phyloP scores from a whole-genome alignment of 2,888 invertebrate genomes.

The Doris montereyensis region DNA sequence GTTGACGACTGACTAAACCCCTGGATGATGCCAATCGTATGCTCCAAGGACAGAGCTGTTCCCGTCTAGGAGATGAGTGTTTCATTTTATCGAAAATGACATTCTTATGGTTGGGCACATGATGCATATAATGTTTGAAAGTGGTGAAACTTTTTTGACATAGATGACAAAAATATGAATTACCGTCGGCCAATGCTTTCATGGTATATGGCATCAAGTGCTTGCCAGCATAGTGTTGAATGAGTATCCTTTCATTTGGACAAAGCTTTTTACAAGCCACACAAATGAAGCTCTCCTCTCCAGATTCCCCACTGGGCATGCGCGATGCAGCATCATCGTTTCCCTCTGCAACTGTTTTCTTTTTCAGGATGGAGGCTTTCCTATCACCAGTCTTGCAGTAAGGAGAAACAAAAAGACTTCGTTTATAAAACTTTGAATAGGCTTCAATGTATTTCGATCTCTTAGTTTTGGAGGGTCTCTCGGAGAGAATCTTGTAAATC shows the following conservation, averaged over 20 bases:
- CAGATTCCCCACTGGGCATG: constrained; percentile 19
- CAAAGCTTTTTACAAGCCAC: constrained; percentile 30
- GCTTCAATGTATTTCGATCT: constrained; percentile 31
- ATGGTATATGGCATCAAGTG: constrained; percentile 44
- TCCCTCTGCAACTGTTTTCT: neutral
- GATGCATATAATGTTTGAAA: constrained; percentile 46
- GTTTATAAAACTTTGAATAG: constrained; percentile 32
- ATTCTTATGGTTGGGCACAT: constrained; percentile 45
- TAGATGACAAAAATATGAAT: constrained; percentile 44
- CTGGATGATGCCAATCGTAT: constrained; percentile 34
- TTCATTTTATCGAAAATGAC: constrained; percentile 44
- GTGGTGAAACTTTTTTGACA: constrained; percentile 45
- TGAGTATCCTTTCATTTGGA: constrained; percentile 33
- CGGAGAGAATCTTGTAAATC: neutral
- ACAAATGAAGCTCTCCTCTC: constrained; percentile 33
- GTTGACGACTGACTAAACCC: constrained; percentile 6
- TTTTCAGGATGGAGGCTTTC: neutral
- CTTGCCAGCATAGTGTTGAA: constrained; percentile 45
- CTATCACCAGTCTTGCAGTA: neutral
- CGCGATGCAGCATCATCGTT: neutral
- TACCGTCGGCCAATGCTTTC: constrained; percentile 34
- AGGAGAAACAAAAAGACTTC: constrained; percentile 18
- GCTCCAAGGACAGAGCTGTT: constrained; percentile 13
- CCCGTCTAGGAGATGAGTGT: constrained; percentile 7
- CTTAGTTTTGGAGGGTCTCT: constrained; percentile 32